These are phyloP conservation scores for Eristalis arbustorum DNA, from an alignment of 2,888 invertebrate genomes.

Conservation along the genomic window DNA sequence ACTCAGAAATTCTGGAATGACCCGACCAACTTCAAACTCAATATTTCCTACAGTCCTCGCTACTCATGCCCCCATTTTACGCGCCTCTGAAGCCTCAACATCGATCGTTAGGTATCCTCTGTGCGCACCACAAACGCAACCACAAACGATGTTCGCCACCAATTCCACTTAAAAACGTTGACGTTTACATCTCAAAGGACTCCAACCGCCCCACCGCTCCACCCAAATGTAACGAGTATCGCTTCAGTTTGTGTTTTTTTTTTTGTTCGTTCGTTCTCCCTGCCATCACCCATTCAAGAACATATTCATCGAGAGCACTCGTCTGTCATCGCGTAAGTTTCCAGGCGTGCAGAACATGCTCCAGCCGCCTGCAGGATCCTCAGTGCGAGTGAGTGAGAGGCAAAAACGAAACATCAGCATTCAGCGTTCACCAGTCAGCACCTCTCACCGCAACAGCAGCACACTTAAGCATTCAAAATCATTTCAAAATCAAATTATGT, in stretches of 20 bases:
- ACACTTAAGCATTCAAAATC: conserved; percentile 52
- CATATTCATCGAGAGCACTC: conserved; percentile 24
- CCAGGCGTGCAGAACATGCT: neutral
- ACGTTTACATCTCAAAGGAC: neutral
- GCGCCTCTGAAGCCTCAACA: too few relatives aligned
- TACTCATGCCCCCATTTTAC: too few relatives aligned
- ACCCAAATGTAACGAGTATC: neutral
- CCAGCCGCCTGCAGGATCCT: neutral
- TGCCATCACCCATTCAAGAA: conserved; percentile 1
- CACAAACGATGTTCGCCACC: neutral
- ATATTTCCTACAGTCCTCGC: too few relatives aligned
- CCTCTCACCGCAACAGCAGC: conserved; percentile 25
- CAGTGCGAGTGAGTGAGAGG: neutral
- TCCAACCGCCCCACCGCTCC: neutral
- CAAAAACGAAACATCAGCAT: conserved; percentile 32
- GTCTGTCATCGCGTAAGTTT: conserved; percentile 34
- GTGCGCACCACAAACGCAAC: too few relatives aligned
- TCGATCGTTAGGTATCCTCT: too few relatives aligned
- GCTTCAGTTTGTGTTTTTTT: neutral
- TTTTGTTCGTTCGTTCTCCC: neutral
- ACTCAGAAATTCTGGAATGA: too few relatives aligned
- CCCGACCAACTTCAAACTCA: too few relatives aligned
- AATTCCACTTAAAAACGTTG: neutral
- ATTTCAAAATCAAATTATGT: conserved; percentile 66
- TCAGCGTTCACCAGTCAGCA: conserved; percentile 37